Percentiles rank a stretch among this genome's conserved stretches.
These are phyloP conservation scores for Drosophila meridiana DNA, from an alignment of 2,888 invertebrate species.

Conservation along the genomic window DNA sequence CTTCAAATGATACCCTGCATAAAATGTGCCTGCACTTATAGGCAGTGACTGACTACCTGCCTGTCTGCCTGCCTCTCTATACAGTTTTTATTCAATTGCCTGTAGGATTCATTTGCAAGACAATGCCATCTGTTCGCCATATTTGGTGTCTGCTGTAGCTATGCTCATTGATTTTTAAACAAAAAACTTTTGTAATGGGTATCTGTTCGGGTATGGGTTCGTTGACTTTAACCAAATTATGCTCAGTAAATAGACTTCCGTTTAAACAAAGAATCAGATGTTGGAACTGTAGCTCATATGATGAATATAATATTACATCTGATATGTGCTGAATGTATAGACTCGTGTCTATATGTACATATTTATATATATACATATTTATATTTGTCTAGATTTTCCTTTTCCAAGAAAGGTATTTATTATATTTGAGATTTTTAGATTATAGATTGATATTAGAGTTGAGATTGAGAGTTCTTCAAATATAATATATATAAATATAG, in stretches of 20 bases:
- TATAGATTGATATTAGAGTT: neutral
- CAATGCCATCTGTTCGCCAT: slow-evolving; percentile 14
- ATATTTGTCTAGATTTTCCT: neutral
- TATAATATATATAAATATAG: neutral
- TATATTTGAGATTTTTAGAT: neutral
- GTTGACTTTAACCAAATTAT: slow-evolving; percentile 12
- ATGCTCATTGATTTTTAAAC: slow-evolving; percentile 27
- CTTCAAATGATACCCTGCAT: slow-evolving; percentile 33
- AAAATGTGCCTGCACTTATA: neutral
- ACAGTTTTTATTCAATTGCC: neutral
- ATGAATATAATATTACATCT: neutral
- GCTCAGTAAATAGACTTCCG: slow-evolving; percentile 8
- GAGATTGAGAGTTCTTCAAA: neutral
- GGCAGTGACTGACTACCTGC: neutral
- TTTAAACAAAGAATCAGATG: neutral
- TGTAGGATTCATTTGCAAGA: slow-evolving; percentile 7
- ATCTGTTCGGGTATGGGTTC: slow-evolving; percentile 19
- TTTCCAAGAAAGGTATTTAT: neutral
- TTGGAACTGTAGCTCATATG: neutral
- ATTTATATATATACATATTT: neutral
- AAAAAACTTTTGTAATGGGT: slow-evolving; percentile 1
- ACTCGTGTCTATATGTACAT: neutral
- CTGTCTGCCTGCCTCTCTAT: neutral
- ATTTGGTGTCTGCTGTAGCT: slow-evolving; percentile 14
- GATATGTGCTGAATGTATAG: neutral